These are phyloP conservation scores for Cochlearius cochlearius DNA, from an alignment of 2,113 vertebrate species.

Conservation along the genomic window DNA sequence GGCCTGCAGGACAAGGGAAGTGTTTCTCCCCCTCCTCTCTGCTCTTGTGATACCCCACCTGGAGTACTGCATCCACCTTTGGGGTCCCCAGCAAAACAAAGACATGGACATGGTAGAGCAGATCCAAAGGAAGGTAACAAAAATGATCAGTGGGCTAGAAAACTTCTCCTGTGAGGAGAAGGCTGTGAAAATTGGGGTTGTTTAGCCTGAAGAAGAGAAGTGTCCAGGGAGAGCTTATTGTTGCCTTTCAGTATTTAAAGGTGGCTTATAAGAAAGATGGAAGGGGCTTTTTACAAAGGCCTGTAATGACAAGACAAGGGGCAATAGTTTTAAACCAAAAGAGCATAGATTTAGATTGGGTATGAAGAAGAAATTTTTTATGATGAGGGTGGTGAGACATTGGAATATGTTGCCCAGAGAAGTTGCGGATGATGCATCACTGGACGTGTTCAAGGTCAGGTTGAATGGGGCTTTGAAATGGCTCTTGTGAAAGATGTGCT, in stretches of 20 bases:
- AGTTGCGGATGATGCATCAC: background rate
- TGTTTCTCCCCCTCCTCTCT: background rate
- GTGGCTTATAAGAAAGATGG: background rate
- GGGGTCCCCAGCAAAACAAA: background rate
- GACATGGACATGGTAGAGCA: background rate
- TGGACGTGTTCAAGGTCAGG: no score
- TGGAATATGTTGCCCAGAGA: background rate
- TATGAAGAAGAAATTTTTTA: background rate
- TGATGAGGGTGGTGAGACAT: background rate
- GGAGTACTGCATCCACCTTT: background rate
- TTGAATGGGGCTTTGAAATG: background rate
- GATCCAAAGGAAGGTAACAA: no score
- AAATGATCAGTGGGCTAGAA: background rate
- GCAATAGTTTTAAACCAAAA: background rate
- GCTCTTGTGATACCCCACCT: background rate
- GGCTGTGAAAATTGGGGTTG: background rate
- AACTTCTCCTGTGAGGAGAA: no score
- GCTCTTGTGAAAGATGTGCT: background rate
- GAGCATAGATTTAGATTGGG: background rate
- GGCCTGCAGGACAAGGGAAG: background rate
- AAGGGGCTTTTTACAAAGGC: background rate
- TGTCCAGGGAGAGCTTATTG: background rate
- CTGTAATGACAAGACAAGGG: background rate
- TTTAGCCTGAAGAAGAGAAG: background rate
- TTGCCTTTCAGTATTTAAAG: background rate